Percentiles rank a stretch among this genome's conserved stretches.
Conservation (phyloP, 2,113 vertebrate species). For the Arvicanthis niloticus region DNA sequence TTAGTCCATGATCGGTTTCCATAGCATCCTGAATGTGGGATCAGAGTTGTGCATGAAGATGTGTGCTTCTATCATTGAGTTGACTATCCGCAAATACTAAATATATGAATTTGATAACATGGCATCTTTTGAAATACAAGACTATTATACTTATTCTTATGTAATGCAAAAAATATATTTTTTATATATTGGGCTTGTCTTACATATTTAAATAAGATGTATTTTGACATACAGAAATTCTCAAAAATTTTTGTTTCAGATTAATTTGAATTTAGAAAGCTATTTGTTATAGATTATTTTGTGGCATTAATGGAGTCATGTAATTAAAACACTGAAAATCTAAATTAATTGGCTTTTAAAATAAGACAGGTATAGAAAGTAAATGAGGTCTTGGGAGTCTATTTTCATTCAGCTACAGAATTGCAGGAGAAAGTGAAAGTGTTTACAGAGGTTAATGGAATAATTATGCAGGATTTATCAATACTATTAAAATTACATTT, state of each 20-base stretch:
- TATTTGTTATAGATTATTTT: slow-evolving; percentile 62
- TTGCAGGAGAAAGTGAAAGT: slow-evolving; percentile 55
- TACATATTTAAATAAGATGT: background rate
- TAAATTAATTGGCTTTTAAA: slow-evolving; percentile 76
- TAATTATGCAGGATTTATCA: slow-evolving; percentile 71
- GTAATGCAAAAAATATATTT: background rate
- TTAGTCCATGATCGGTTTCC: background rate
- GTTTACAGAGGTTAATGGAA: slow-evolving; percentile 75
- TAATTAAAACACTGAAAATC: slow-evolving; percentile 73
- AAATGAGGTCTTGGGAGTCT: slow-evolving; percentile 64
- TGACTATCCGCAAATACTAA: background rate
- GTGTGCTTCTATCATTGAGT: background rate
- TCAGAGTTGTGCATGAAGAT: too few relatives aligned
- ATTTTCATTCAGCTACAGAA: slow-evolving; percentile 58
- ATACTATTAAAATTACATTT: slow-evolving; percentile 70
- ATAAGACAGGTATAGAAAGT: slow-evolving; percentile 59
- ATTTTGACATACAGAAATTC: background rate
- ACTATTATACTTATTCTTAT: background rate
- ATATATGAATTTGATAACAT: background rate
- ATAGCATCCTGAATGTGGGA: too few relatives aligned
- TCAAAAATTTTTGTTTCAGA: slow-evolving; percentile 25
- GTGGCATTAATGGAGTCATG: background rate
- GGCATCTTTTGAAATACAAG: background rate
- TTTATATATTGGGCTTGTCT: background rate
- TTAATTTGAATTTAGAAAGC: slow-evolving; percentile 47